A percentile compares a stretch with the other conserved stretches of the same genome.
Conservation (phyloP, 2,888 invertebrate genomes). For the Pterostichus niger region DNA sequence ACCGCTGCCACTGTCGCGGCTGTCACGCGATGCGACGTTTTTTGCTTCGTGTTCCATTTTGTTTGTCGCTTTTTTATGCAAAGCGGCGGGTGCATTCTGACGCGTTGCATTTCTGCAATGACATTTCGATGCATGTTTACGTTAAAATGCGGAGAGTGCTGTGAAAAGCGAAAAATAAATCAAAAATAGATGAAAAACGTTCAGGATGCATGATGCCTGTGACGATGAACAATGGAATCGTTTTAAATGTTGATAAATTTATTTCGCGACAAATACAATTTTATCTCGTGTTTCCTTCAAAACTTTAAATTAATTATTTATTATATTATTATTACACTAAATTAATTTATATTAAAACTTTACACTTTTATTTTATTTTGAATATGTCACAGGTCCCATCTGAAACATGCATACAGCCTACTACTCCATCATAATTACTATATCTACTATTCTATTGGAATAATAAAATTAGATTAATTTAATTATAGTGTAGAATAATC, state of each 20-base stretch:
- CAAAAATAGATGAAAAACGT: slow-evolving; percentile 58
- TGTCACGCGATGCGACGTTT: slow-evolving; percentile 41
- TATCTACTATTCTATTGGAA: no score
- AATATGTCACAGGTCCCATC: no score
- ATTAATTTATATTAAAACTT: no score
- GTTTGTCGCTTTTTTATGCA: slow-evolving; percentile 37
- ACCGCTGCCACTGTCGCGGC: neutral
- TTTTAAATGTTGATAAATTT: slow-evolving; percentile 49
- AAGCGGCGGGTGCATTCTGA: slow-evolving; percentile 18
- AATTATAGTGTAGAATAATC: no score
- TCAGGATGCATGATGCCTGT: neutral
- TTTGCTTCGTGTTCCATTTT: slow-evolving; percentile 41
- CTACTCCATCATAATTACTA: no score
- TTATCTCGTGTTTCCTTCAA: neutral
- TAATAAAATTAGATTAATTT: no score
- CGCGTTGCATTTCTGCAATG: slow-evolving; percentile 49
- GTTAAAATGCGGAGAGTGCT: slow-evolving; percentile 59
- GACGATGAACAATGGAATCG: slow-evolving; percentile 30
- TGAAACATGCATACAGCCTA: no score
- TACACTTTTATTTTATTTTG: no score
- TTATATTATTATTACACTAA: no score
- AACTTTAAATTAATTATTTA: no score
- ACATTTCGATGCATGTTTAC: slow-evolving; percentile 58
- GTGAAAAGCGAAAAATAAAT: slow-evolving; percentile 45
- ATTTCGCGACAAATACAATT: slow-evolving; percentile 10